A percentile compares a stretch with the other conserved stretches of the same genome.
These are phyloP conservation scores for Lagopus leucura DNA, from an alignment of 2,113 vertebrate species.

Conservation along the genomic window DNA sequence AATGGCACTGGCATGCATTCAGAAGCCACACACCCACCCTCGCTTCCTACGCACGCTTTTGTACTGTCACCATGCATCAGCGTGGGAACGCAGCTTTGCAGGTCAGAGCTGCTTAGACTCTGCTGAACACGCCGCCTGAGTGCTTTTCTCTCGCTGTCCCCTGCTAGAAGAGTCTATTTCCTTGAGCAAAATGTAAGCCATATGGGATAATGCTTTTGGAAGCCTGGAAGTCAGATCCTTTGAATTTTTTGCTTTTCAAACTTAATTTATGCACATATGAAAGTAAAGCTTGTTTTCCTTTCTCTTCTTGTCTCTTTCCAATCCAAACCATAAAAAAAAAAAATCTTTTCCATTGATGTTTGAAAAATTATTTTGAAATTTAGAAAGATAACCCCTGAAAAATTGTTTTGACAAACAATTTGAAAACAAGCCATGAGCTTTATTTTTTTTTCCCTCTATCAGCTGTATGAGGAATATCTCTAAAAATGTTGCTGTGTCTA, in stretches of 20 bases:
- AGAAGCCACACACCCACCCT: neutral
- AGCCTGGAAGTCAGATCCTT: constrained; percentile 34
- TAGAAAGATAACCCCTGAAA: neutral
- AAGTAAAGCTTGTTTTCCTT: neutral
- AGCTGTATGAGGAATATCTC: neutral
- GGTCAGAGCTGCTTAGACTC: constrained; percentile 21
- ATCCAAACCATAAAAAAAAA: neutral
- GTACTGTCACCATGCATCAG: constrained; percentile 21
- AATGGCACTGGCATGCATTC: constrained; percentile 31
- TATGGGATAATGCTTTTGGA: constrained; percentile 27
- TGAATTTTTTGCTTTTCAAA: constrained; percentile 24
- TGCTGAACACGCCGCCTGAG: neutral
- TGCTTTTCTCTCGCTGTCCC: neutral
- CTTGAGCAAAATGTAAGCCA: constrained; percentile 37
- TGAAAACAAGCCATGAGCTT: neutral
- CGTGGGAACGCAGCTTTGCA: neutral
- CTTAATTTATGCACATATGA: constrained; percentile 57
- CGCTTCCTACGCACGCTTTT: constrained; percentile 9
- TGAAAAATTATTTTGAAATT: neutral
- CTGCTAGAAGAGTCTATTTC: constrained; percentile 5
- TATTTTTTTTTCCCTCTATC: neutral
- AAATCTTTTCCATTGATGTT: neutral
- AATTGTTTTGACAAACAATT: neutral
- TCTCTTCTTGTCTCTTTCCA: neutral
- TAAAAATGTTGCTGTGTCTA: neutral